Conservation (phyloP, 1,140 invertebrate species). For the Heliconius nattereri region DNA sequence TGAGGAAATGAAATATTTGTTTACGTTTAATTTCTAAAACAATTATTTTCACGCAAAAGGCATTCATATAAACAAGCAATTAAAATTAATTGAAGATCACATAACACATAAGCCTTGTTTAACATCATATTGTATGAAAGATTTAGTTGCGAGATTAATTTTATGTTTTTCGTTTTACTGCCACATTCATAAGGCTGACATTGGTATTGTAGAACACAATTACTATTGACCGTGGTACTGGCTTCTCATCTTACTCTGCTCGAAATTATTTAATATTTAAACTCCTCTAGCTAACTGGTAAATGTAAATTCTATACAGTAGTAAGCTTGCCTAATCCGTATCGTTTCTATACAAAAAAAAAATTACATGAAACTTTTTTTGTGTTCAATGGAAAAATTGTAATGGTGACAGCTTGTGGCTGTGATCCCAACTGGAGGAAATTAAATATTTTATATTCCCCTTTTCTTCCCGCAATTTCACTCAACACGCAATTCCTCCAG, state of each 20-base stretch:
- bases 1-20: background rate
- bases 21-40: background rate
- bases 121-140: constrained; percentile 16
- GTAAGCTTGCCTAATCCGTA: too few species aligned
- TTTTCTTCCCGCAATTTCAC: too few species aligned
- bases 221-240: background rate
- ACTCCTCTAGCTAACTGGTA: background rate
- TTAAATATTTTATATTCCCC: too few species aligned
- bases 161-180: constrained; percentile 24
- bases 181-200: constrained; percentile 23
- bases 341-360: too few species aligned
- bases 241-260: background rate
- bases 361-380: too few species aligned
- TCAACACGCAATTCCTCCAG: too few species aligned
- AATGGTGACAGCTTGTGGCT: too few species aligned
- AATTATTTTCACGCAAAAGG: constrained; percentile 16
- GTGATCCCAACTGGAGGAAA: too few species aligned
- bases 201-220: background rate
- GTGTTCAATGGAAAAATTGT: too few species aligned
- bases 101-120: constrained; percentile 20
- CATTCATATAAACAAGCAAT: constrained; percentile 24
- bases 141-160: constrained; percentile 24
- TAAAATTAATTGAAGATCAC: constrained; percentile 21
- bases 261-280: background rate
- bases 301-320: too few species aligned